These are phyloP conservation scores for Danio aesculapii DNA, from an alignment of 2,797 vertebrate genomes.

Conservation along the genomic window DNA sequence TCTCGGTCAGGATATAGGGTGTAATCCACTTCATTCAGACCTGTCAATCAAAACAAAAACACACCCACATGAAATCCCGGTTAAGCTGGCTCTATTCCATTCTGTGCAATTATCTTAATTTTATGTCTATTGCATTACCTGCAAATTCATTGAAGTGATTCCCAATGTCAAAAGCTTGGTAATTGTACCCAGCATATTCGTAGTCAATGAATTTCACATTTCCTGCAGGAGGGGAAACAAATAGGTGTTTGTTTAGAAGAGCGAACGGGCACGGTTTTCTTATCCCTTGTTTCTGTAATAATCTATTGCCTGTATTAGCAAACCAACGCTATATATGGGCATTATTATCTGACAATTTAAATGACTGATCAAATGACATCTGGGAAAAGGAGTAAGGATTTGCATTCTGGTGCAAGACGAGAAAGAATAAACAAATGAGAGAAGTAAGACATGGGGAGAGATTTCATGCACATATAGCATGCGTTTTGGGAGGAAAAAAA, in stretches of 20 bases:
- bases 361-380: slow-evolving; percentile 54
- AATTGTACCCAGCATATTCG: slow-evolving; percentile 99
- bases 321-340: slow-evolving; percentile 69
- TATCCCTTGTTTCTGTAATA: slow-evolving; percentile 64
- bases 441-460: slow-evolving; percentile 26
- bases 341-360: slow-evolving; percentile 60
- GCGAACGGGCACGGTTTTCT: slow-evolving; percentile 32
- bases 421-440: slow-evolving; percentile 26
- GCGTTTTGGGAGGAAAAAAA: slow-evolving; percentile 6
- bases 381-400: slow-evolving; percentile 76
- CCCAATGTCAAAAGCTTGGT: slow-evolving; percentile 98
- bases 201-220: slow-evolving; percentile 99
- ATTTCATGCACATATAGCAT: slow-evolving; percentile 34
- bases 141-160: slow-evolving; percentile 99
- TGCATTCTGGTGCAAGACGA: slow-evolving; percentile 77
- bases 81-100: background rate
- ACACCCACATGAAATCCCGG: background rate
- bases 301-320: slow-evolving; percentile 70
- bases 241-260: slow-evolving; percentile 60
- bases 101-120: background rate
- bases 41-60: slow-evolving; percentile 71
- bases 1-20: slow-evolving; percentile 87
- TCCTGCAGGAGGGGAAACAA: slow-evolving; percentile 84
- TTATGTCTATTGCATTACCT: slow-evolving; percentile 75
- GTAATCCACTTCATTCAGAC: slow-evolving; percentile 96